A percentile compares a stretch with the other conserved stretches of the same genome.
Conservation (phyloP, 2,113 vertebrate species). For the Rhagologus leucostigma region DNA sequence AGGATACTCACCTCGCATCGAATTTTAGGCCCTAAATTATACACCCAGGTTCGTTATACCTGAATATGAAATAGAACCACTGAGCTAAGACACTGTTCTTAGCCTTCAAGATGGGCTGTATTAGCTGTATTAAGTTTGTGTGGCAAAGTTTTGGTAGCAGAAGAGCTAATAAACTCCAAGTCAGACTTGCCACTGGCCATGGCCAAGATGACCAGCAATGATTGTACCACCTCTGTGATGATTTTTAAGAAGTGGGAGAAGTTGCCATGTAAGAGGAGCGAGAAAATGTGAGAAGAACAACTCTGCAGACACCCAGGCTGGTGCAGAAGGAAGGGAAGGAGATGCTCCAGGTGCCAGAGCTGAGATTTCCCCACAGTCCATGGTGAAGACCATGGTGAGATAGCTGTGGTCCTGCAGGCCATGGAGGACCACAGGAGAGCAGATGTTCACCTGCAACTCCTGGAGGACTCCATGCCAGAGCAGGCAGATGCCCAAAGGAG, state of each 20-base stretch:
- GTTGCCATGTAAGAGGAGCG: background rate
- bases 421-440: background rate
- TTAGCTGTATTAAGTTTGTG: background rate
- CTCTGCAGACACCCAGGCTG: too few species aligned
- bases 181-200: fast-evolving
- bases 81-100: background rate
- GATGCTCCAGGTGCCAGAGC: background rate
- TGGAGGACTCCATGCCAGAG: background rate
- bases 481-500: background rate
- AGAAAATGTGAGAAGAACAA: background rate
- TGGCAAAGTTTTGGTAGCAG: background rate
- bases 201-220: background rate
- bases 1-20: background rate
- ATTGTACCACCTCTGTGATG: too few species aligned
- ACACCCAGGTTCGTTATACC: background rate
- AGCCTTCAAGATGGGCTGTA: background rate
- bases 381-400: background rate
- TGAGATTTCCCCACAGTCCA: background rate
- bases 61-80: background rate
- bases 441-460: background rate
- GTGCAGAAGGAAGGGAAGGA: background rate
- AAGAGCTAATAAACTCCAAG: background rate
- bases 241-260: background rate
- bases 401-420: background rate
- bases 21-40: background rate